Conservation (phyloP, 2,888 invertebrate species). For the Deilephila elpenor region DNA sequence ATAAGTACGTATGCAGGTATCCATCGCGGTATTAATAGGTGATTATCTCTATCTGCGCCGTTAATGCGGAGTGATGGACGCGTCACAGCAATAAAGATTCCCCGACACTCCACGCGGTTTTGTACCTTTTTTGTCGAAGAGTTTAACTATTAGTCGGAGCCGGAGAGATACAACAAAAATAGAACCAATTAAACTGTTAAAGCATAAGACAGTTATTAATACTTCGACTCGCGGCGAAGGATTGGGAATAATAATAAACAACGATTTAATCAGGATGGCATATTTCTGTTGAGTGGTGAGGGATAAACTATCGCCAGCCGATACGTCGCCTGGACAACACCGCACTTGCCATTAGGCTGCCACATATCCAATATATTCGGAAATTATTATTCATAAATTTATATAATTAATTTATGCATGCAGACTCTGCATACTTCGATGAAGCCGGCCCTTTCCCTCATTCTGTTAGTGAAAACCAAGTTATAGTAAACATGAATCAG, state of each 20-base stretch:
- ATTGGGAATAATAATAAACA: background rate
- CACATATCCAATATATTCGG: too few species aligned
- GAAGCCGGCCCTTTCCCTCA: too few species aligned
- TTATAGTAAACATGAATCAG: too few species aligned
- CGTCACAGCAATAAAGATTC: background rate
- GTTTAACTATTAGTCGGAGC: background rate
- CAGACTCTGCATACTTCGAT: too few species aligned
- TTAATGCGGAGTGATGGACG: constrained; percentile 10
- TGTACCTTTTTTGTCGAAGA: constrained; percentile 1
- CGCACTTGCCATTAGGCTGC: too few species aligned
- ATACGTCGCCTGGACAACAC: background rate
- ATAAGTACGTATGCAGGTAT: background rate
- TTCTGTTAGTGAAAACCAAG: too few species aligned
- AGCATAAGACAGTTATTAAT: background rate
- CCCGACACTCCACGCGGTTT: background rate
- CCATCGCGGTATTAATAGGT: background rate
- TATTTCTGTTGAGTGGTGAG: too few species aligned
- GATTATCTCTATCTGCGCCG: constrained; percentile 7
- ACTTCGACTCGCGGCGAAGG: background rate
- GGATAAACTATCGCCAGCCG: background rate
- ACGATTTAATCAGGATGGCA: too few species aligned
- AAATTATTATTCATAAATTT: too few species aligned
- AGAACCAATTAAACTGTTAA: background rate
- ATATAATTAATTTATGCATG: too few species aligned
- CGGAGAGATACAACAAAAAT: constrained; percentile 7